A percentile compares a stretch with the other conserved stretches of the same genome.
Evolutionary conservation across 1,140 invertebrate species (phyloP).

Genomic region (Monochamus saltuarius): DNA sequence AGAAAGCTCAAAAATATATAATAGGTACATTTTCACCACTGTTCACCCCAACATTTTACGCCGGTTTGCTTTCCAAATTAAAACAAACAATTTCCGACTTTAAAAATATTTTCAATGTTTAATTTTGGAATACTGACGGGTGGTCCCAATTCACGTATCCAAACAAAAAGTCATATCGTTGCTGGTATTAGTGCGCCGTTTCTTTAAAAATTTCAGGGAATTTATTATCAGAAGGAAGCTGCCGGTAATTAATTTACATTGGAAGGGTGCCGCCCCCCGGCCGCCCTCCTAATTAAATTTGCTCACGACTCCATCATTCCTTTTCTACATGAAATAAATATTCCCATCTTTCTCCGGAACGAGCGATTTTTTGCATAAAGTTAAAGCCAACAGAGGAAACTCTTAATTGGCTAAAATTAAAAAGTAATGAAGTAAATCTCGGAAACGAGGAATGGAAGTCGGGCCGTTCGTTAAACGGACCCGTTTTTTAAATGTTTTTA

Average conservation of each 20-base stretch:
- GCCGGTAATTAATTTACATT: constrained; percentile 26
- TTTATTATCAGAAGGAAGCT: constrained; percentile 16
- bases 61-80: too few relatives aligned
- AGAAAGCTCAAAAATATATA: too few relatives aligned
- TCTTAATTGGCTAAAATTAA: constrained; percentile 27
- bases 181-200: constrained; percentile 10
- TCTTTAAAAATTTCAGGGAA: constrained; percentile 23
- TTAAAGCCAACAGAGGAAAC: constrained; percentile 24
- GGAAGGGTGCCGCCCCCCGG: constrained; percentile 16
- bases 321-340: constrained; percentile 15
- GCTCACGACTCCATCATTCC: constrained; percentile 16
- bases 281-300: constrained; percentile 25
- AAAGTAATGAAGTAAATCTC: constrained; percentile 24
- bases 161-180: constrained; percentile 28
- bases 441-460: constrained; percentile 12
- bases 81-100: too few relatives aligned
- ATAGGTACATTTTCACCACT: too few relatives aligned
- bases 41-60: too few relatives aligned
- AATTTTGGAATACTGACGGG: too few relatives aligned
- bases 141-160: constrained; percentile 17
- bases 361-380: constrained; percentile 19
- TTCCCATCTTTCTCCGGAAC: background rate
- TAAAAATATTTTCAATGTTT: too few relatives aligned
- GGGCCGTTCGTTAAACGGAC: constrained; percentile 4
- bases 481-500: too few relatives aligned